A percentile compares a stretch with the other conserved stretches of the same genome.
phyloP scores from a whole-genome alignment of 2,113 vertebrate species.

The Delphinapterus leucas region DNA sequence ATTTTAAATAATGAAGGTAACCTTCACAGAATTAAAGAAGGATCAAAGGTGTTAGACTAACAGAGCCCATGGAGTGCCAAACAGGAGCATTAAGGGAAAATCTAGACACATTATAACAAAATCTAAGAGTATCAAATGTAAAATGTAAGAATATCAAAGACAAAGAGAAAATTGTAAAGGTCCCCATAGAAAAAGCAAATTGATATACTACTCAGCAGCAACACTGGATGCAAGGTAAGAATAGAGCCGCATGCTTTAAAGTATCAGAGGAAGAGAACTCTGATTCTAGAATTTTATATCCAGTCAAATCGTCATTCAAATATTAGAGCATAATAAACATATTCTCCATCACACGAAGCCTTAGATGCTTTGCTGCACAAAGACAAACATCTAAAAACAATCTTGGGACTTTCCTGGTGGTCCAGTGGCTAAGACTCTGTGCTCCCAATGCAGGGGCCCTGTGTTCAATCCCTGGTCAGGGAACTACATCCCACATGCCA shows the following conservation, averaged over 20 bases:
- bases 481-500: too few species aligned
- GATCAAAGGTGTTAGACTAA: neutral
- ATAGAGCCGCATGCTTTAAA: neutral
- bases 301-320: neutral
- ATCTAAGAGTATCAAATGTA: neutral
- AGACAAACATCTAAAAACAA: too few species aligned
- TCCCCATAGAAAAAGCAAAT: neutral
- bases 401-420: too few species aligned
- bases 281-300: neutral
- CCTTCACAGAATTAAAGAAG: neutral
- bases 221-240: neutral
- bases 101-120: neutral
- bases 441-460: too few species aligned
- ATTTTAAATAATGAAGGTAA: slow-evolving; percentile 4
- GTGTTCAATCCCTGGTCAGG: too few species aligned
- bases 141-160: neutral
- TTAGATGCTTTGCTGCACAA: too few species aligned
- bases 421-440: too few species aligned
- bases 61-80: neutral
- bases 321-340: neutral
- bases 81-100: neutral
- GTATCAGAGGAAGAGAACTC: neutral
- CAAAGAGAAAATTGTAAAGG: neutral
- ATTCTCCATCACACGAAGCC: too few species aligned
- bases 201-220: neutral